These are phyloP conservation scores for Camponotus vicinus DNA, from an alignment of 1,140 invertebrate species.

Conservation along the genomic window DNA sequence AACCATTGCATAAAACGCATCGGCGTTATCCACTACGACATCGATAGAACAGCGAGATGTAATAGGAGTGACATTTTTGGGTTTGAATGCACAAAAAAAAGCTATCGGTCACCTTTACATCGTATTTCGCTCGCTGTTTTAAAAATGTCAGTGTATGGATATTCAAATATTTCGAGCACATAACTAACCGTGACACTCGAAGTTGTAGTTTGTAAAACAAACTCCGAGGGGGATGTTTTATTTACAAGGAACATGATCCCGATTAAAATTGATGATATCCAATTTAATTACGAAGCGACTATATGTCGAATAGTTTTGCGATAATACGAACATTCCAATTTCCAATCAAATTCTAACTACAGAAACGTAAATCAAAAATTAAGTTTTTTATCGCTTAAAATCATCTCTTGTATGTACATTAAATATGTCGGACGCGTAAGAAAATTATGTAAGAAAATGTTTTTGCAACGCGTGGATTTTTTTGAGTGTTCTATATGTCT, in stretches of 20 bases:
- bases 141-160: conserved; percentile 55
- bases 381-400: not conserved
- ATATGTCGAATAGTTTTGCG: conserved; percentile 22
- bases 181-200: conserved; percentile 65
- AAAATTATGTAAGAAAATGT: not conserved
- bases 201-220: conserved; percentile 60
- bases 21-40: conserved; percentile 35
- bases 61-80: conserved; percentile 24
- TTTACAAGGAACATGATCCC: conserved; percentile 65
- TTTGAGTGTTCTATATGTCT: not conserved
- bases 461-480: not conserved
- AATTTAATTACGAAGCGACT: conserved; percentile 28
- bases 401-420: not conserved
- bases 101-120: not conserved
- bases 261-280: conserved; percentile 50
- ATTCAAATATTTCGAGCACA: conserved; percentile 69
- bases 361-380: not conserved
- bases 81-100: conserved; percentile 35
- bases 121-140: conserved; percentile 46
- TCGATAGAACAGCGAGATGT: conserved; percentile 56
- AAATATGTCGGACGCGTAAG: not conserved
- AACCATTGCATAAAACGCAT: conserved; percentile 46
- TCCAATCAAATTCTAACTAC: conserved; percentile 27
- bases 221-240: conserved; percentile 60
- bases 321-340: conserved; percentile 42